phyloP scores from a whole-genome alignment of 2,113 vertebrate species.

The Pyrgilauda ruficollis region DNA sequence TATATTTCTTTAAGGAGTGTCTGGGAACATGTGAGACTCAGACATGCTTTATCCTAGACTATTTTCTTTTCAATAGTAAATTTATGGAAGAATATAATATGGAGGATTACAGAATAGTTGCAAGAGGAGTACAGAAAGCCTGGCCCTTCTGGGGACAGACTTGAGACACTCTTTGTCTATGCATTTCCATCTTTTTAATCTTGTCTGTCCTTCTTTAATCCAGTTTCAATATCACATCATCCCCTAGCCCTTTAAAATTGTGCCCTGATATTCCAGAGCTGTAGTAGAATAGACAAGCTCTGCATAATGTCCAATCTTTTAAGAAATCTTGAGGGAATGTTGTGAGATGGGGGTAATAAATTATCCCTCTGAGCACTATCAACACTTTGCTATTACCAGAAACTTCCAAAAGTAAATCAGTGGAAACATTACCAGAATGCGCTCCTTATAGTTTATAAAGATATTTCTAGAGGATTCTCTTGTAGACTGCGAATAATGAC shows the following conservation, averaged over 20 bases:
- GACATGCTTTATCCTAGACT: background rate
- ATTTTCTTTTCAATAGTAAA: background rate
- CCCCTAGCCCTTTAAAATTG: background rate
- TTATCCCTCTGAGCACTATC: background rate
- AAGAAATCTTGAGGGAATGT: background rate
- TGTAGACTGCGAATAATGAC: background rate
- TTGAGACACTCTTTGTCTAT: background rate
- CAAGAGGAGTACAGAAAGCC: background rate
- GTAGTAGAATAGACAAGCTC: background rate
- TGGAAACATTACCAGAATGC: background rate
- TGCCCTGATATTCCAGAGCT: background rate
- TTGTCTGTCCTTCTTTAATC: background rate
- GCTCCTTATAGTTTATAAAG: background rate
- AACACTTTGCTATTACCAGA: background rate
- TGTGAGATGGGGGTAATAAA: background rate
- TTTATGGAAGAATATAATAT: background rate
- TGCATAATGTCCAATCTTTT: background rate
- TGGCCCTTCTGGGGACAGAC: rapidly evolving
- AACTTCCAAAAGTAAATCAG: background rate
- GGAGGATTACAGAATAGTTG: background rate
- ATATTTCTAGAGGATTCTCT: background rate
- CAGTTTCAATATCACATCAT: background rate
- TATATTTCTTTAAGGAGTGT: background rate
- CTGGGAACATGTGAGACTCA: background rate
- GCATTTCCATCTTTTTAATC: background rate